Conservation (phyloP, 2,888 invertebrate genomes). For the Eurytoma adleriae region DNA sequence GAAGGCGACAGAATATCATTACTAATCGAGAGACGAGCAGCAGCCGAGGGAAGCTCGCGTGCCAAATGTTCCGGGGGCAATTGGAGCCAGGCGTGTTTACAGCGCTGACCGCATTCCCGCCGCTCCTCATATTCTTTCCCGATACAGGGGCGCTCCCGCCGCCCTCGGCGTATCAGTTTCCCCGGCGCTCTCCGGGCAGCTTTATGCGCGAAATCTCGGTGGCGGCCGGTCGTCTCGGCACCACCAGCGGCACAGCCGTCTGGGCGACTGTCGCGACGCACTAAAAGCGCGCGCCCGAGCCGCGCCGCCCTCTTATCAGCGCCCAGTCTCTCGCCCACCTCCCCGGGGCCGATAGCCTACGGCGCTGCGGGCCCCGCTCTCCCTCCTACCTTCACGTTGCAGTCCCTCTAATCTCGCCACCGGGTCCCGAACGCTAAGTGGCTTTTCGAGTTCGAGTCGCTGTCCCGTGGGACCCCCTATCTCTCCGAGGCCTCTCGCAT, state of each 20-base stretch:
- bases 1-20: too few relatives aligned
- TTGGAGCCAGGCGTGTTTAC: neutral
- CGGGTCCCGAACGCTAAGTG: conserved; percentile 66
- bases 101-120: conserved; percentile 12
- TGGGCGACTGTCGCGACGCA: conserved; percentile 48
- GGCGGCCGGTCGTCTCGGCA: conserved; percentile 53
- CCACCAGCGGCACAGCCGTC: conserved; percentile 21
- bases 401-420: conserved; percentile 69
- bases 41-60: too few relatives aligned
- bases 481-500: conserved; percentile 8
- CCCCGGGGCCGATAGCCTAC: neutral
- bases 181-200: neutral
- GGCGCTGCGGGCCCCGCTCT: conserved; percentile 1
- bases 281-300: conserved; percentile 7
- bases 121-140: conserved; percentile 19
- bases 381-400: conserved; percentile 39
- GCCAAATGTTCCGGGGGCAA: too few relatives aligned
- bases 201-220: neutral
- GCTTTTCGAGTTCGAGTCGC: conserved; percentile 70
- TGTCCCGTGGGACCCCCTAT: conserved; percentile 57
- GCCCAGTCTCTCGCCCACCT: conserved; percentile 18
- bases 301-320: conserved; percentile 31
- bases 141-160: neutral
- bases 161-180: conserved; percentile 34
- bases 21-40: too few relatives aligned